Percentiles rank a stretch among this genome's conserved stretches.
Evolutionary conservation across 2,797 vertebrate genomes (phyloP).

Genomic region (Schizopygopsis malacanthus): DNA sequence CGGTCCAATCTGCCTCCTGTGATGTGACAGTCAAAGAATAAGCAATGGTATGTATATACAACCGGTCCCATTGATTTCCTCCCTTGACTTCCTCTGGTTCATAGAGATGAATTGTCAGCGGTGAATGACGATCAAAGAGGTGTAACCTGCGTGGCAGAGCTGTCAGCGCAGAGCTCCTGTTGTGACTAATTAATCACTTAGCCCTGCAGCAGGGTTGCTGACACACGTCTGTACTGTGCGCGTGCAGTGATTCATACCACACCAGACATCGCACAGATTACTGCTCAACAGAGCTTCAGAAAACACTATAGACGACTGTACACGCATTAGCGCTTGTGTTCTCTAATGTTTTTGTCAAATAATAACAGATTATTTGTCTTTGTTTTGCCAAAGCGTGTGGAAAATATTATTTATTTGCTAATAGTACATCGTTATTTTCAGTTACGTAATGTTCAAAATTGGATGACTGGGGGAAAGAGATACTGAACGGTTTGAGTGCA

Average conservation of each 20-base stretch:
- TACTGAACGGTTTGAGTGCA: not conserved
- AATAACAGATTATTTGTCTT: conserved; percentile 13
- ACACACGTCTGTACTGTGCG: conserved; percentile 56
- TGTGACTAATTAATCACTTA: conserved; percentile 77
- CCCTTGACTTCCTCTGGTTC: conserved; percentile 55
- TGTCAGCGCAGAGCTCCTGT: conserved; percentile 63
- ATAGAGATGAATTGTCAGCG: conserved; percentile 58
- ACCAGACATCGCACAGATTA: conserved; percentile 58
- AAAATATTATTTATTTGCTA: conserved; percentile 2
- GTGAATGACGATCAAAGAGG: conserved; percentile 62
- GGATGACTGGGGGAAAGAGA: not conserved
- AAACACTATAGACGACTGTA: conserved; percentile 33
- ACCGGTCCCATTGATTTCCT: conserved; percentile 62
- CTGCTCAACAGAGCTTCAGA: conserved; percentile 39
- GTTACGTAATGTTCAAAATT: conserved; percentile 4
- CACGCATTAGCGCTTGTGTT: conserved; percentile 2
- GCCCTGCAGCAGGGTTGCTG: conserved; percentile 64
- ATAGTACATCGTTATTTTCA: not conserved
- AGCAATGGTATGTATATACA: conserved; percentile 40
- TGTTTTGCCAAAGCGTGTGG: not conserved
- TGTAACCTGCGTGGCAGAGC: conserved; percentile 64
- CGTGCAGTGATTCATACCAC: conserved; percentile 55
- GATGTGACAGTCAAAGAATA: conserved; percentile 51
- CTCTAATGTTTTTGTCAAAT: conserved; percentile 6
- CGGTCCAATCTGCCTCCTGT: conserved; percentile 56